Evolutionary conservation across 2,888 invertebrate genomes (phyloP), one percentile per base, ranked within the genome.

Genomic region (Drosophila parthenogenetica): DNA sequence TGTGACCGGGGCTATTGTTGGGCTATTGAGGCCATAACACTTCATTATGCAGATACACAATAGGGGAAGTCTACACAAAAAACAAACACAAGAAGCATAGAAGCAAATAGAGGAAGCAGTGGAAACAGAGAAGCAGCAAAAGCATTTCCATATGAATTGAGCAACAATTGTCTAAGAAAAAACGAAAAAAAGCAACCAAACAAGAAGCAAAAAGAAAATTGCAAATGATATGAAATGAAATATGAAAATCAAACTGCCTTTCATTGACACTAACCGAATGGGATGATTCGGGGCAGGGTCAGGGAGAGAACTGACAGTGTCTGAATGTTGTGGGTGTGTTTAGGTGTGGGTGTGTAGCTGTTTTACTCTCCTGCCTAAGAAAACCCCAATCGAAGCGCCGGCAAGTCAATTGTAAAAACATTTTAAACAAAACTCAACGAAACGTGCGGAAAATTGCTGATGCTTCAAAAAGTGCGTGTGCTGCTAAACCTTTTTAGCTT

Each of bases 341-440:
- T 5, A 25, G 43, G 25, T 39, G 45, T 68, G 59, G 17, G 70
- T 77, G 49, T 17, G 48, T 17, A 29, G 29, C 32, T 32, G 16
- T 17, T 0, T 49, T 1, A n/a, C n/a, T 1, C 40, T 48, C 45
- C 49, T 8, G 17, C 29, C 8, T 17, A 5, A 10, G 8, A 5
- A 2, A 10, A 10, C 35, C 11, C 32, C 58, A 16, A 58, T 5
- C 10, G 25, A 72, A 72, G 29, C 39, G 54, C 13, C 17, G 45
- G 25, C 69, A 73, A 73, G 69, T 70, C 77, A 76, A 73, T 72
- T 75, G 73, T 72, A 72, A 69, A 76, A 73, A 39, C 61, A 77
- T 85, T 81, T 83, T 85, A 83, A 81, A 79, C 81, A 79, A 83
- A 87, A 85, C 81, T 75, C 86, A 85, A 54, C 77, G 79, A 81